phyloP scores from a whole-genome alignment of 64 coral and sea anemone genomes.

The Dendronephthya gigantea region DNA sequence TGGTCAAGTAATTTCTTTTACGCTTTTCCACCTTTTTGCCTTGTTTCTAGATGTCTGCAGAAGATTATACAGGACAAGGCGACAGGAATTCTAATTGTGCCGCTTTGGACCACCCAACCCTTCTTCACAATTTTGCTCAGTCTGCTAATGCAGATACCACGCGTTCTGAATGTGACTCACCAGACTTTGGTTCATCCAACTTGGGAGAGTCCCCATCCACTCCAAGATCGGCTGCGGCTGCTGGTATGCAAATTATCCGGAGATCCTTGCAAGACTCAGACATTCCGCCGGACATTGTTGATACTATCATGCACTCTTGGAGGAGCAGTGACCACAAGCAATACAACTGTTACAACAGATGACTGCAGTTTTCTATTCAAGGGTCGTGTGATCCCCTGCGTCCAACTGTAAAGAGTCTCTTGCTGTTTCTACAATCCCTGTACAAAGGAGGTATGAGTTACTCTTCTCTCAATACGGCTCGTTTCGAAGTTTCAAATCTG shows the following conservation, averaged over 20 bases:
- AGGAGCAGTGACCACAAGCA: slow-evolving; percentile 14
- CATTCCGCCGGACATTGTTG: neutral
- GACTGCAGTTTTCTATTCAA: slow-evolving; percentile 33
- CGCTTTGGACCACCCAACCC: slow-evolving; percentile 1
- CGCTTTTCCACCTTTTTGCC: slow-evolving; percentile 45
- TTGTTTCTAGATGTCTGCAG: slow-evolving; percentile 33
- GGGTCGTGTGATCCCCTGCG: slow-evolving; percentile 23
- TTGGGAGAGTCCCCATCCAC: slow-evolving; percentile 6
- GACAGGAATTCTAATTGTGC: slow-evolving; percentile 24
- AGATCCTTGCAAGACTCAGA: neutral
- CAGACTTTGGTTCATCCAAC: slow-evolving; percentile 12
- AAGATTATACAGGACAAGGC: slow-evolving; percentile 29
- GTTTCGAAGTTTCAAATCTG: neutral
- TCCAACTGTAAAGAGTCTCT: neutral
- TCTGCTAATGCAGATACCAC: neutral
- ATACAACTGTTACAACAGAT: slow-evolving; percentile 24
- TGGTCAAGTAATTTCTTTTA: slow-evolving; percentile 33
- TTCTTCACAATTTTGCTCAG: slow-evolving; percentile 5
- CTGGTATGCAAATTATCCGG: slow-evolving; percentile 44
- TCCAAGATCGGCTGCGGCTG: neutral
- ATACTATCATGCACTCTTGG: slow-evolving; percentile 23
- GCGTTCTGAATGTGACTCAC: neutral
- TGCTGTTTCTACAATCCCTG: neutral
- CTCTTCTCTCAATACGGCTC: neutral
- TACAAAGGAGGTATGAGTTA: slow-evolving; percentile 5